These are phyloP conservation scores for Phymorhynchus buccinoides DNA, from an alignment of 1,140 invertebrate species.

Conservation along the genomic window DNA sequence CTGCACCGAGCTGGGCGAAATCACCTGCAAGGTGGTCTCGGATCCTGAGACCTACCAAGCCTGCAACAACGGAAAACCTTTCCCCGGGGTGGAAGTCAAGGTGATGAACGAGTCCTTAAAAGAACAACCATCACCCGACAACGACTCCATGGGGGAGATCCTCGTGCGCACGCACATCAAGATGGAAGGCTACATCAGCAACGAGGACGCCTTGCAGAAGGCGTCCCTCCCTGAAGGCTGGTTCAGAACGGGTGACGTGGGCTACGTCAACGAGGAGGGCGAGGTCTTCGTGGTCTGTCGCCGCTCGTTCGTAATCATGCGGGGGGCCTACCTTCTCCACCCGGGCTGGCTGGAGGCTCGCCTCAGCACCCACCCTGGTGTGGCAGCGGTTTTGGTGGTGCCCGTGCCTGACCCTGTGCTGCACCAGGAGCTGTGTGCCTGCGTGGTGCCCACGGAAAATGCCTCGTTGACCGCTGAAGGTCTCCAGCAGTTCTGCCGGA, in stretches of 20 bases:
- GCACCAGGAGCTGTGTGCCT: constrained; percentile 30
- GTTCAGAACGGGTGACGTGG: neutral
- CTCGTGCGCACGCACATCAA: neutral
- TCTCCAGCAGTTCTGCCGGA: neutral
- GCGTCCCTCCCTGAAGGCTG: neutral
- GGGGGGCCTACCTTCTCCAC: constrained; percentile 28
- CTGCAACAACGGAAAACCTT: constrained; percentile 16
- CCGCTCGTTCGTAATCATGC: constrained; percentile 6
- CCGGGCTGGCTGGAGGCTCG: constrained; percentile 27
- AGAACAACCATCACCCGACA: neutral
- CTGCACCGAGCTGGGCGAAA: neutral
- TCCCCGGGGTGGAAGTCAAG: constrained; percentile 9
- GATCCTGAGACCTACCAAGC: neutral
- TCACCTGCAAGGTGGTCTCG: neutral
- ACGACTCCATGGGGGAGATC: neutral
- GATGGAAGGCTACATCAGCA: neutral
- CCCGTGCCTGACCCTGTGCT: constrained; percentile 23
- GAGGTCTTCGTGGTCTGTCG: neutral
- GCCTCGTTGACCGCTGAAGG: neutral
- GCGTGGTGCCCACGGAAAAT: neutral
- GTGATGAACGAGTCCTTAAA: neutral
- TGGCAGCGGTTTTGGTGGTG: constrained; percentile 6
- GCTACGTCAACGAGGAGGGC: neutral
- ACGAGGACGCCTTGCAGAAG: constrained; percentile 6
- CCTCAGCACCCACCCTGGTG: neutral